Evolutionary conservation across 2,888 invertebrate species (phyloP), one percentile per base, ranked within the genome.

Genomic region (Hybos culiciformis): DNA sequence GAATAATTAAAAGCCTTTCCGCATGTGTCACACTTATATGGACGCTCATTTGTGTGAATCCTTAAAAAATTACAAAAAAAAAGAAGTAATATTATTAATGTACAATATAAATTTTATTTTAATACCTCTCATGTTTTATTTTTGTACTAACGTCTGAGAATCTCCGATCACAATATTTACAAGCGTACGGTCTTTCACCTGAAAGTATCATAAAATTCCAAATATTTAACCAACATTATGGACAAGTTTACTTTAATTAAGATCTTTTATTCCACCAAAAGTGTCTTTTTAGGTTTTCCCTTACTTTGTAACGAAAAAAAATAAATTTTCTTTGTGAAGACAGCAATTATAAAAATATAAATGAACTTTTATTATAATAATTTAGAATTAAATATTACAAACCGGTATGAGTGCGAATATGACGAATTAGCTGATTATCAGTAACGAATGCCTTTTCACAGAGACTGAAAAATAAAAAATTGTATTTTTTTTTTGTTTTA

Each of bases 111-210:
- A n/a, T 26, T 12, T 20, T n/a, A 12, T 7, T 38, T 11, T 11
- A 21, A 29, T 39, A 65, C 64, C 66, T 56, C 51, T 66, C 63
- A 44, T 66, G 66, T 46, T 66, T 67, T 2, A 61, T 59, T 33
- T 61, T 54, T 6, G 65, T 60, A 3, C 66, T 63, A n/a, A 63
- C 59, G 53, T 66, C 66, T 3, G 64, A 54, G 42, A 67, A 66
- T 23, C 52, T 56, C 2, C 66, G 52, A 17, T 60, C 56, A 42
- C 66, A 66, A 43, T 59, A 63, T 42, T 56, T 53, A 24, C 66
- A 66, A 21, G 46, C 54, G 37, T 63, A 67, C 0, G 67, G 67
- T 19, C 61, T 60, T 8, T 56, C 41, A 2, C 51, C n/a, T n/a
- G n/a, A n/a, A n/a, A n/a, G n/a, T n/a, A n/a, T n/a, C n/a, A n/a